Base-by-base conservation (phyloP, 2,113 vertebrate species). In the Indicator indicator region DNA sequence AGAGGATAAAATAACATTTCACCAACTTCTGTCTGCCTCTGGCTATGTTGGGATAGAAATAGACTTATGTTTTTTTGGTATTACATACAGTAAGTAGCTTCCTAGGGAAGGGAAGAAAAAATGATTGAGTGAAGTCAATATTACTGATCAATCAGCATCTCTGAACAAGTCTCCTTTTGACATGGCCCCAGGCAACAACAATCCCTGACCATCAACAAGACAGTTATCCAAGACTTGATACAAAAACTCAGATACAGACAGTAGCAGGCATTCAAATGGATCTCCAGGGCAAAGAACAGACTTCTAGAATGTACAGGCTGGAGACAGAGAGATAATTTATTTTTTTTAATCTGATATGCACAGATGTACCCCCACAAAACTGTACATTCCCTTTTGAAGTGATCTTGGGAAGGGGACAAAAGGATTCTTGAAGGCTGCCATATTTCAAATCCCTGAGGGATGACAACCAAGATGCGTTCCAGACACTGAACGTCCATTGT, bases 1-100 rank as follows among this genome's bases (percentile, higher is more conserved):
- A 89, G 65, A 89, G 78, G 86, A 95, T 92, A 96, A 97, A 92
- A 92, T 76, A 96, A 92, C 75, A 90, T 78, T 92, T 96, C 90
- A 74, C 63, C 70, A 90, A 74, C 94, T 95, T 93, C 88, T 88
- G 76, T 56, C 90, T 94, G 82, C 96, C 94, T 92, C 83, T 62
- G 92, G 77, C 89, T 94, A 91, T 38, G 42, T 5, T 68, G 48
- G 62, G 73, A 52, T 56, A 89, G 86, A 92, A 93, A 65, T 0
- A 93, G 86, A 78, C 59, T 63, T 55, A 63, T 2, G 16, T 1
- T 4, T 89, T 76, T 88, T 90, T 48, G 55, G 62, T 59, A n/a
- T 59, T 83, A 58, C 55, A 68, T 76, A 84, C 63, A 89, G 58
- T 76, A 88, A 94, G 88, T 59, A 63, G 70, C 55, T 78, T 95